Evolutionary conservation across 1,140 invertebrate genomes (phyloP).

Genomic region (Hestina assimilis): DNA sequence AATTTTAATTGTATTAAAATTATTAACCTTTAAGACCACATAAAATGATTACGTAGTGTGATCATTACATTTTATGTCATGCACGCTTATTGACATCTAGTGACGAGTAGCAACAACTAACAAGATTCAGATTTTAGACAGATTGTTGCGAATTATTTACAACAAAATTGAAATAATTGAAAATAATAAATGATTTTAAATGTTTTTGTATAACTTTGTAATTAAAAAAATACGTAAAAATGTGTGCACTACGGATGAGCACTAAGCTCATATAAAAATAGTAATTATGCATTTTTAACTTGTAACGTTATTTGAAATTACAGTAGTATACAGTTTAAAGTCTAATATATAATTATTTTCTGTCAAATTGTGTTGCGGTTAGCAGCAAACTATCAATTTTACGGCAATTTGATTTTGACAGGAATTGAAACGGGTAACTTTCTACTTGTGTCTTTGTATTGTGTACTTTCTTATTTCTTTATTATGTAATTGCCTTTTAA

Average conservation of each 20-base stretch:
- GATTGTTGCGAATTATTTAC: too few relatives aligned
- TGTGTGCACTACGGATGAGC: too few relatives aligned
- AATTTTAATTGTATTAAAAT: background rate
- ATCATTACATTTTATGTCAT: background rate
- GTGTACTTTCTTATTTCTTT: constrained; percentile 66
- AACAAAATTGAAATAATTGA: too few relatives aligned
- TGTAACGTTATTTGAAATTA: background rate
- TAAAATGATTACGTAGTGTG: background rate
- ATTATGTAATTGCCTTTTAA: constrained; percentile 66
- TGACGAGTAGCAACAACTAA: constrained; percentile 38
- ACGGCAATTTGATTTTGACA: constrained; percentile 51
- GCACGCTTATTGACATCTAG: constrained; percentile 37
- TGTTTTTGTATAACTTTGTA: too few relatives aligned
- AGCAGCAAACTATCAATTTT: constrained; percentile 55
- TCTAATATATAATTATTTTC: constrained; percentile 13
- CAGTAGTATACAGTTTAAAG: background rate
- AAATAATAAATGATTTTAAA: too few relatives aligned
- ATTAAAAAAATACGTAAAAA: too few relatives aligned
- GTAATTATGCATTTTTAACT: background rate
- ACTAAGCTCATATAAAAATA: background rate
- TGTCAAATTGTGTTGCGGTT: constrained; percentile 38
- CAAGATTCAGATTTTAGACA: too few relatives aligned
- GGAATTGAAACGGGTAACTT: constrained; percentile 49
- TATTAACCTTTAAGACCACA: background rate
- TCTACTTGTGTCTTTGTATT: constrained; percentile 58